Evolutionary conservation across 1,140 invertebrate genomes (phyloP), one percentile per base, ranked within the genome.

Genomic region (Dendrolimus kikuchii): DNA sequence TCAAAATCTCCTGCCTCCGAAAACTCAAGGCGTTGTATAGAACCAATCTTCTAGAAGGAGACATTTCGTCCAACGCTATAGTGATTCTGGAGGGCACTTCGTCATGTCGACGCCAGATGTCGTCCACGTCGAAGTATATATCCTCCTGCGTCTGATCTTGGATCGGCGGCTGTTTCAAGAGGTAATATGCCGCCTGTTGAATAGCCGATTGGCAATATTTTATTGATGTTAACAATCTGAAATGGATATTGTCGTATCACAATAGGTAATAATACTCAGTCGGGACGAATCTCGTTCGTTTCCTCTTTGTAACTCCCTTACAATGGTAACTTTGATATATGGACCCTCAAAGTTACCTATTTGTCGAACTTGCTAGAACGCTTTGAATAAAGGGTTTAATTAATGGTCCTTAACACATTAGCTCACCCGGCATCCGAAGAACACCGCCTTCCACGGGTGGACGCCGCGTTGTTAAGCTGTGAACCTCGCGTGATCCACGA

Each of bases 121-220:
- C 87, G 59, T 88, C 87, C 40, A 88, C 78, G 52, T 86, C 84
- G 75, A 88, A 86, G 63, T 77, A 88, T 4, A 83, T 64, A 58
- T 87, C 84, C 9, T 86, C 79, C 7, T 81, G 74, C 0, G 65
- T 69, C 37, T 83, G 77, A 4, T 84, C 78, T 40, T 65, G 46
- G n/a, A 86, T 67, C 0, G 59, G 45, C 0, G 89, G 87, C 56
- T 90, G 87, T 38, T 89, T 88, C 0, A 92, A 77, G 5, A 92
- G 81, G 57, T 90, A 89, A 74, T 93, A 91, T 0, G 92, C 88
- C 4, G 91, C 88, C 66, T 92, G 91, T 60, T 95, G 93, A 64
- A 95, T 93, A 4, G 95, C 89, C 53, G 90, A 89, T 65, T 94
- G 92, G 61, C 90, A 90, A 49, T 89, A 82, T 55, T 90, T 89